Percentiles rank a stretch among this genome's conserved stretches.
These are phyloP conservation scores for Netelia melanura DNA, from an alignment of 2,888 invertebrate genomes.

Conservation along the genomic window DNA sequence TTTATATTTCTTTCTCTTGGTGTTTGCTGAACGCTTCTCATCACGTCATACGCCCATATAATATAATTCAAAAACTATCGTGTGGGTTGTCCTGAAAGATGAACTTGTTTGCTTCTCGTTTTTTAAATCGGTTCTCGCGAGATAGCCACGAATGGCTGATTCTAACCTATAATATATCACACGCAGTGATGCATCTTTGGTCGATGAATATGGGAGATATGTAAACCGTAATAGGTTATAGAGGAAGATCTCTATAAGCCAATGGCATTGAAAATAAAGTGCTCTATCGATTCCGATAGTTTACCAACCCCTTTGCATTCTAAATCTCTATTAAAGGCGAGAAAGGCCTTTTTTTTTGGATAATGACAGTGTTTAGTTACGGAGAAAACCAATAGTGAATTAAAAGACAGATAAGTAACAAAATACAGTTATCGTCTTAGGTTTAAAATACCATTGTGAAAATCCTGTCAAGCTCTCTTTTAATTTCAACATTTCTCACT, in stretches of 20 bases:
- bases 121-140: not conserved
- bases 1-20: constrained; percentile 15
- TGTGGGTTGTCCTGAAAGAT: constrained; percentile 37
- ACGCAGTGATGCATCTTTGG: constrained; percentile 21
- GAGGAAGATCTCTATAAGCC: constrained; percentile 16
- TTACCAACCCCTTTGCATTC: not conserved
- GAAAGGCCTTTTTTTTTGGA: not conserved
- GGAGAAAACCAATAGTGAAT: too few relatives aligned
- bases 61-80: constrained; percentile 22
- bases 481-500: too few relatives aligned
- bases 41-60: constrained; percentile 54
- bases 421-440: too few relatives aligned
- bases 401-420: too few relatives aligned
- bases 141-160: constrained; percentile 8
- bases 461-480: too few relatives aligned
- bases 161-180: not conserved
- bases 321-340: not conserved
- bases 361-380: not conserved
- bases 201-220: not conserved
- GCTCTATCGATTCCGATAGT: constrained; percentile 35
- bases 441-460: too few relatives aligned
- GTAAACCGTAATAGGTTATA: not conserved
- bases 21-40: constrained; percentile 19
- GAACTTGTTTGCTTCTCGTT: not conserved
- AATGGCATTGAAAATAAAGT: not conserved